Base-by-base conservation (phyloP, 1,140 invertebrate genomes). In the Tetranychus urticae region DNA sequence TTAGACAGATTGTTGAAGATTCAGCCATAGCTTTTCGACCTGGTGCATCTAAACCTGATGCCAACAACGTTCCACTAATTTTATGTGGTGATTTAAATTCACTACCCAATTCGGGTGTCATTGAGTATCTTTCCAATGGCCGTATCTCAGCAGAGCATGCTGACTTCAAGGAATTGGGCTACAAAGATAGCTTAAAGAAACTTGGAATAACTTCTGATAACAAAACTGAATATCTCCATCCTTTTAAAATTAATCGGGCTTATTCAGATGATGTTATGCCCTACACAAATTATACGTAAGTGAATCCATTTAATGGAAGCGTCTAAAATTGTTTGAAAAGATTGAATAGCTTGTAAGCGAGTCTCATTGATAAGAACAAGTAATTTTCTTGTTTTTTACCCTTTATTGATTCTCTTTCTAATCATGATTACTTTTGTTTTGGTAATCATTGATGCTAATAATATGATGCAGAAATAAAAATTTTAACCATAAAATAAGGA, bases 1-100 rank as follows among this genome's bases (percentile, higher is more conserved):
- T 82, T 12, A 71, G 74, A 34, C 66, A 77, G 54, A 88, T 90
- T 66, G 76, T 87, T 56, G 86, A 90, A 68, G 83, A 89, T 71
- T 82, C 83, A 48, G 69, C 69, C 46, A 67, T 68, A 7, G 69
- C 76, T 47, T 81, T 82, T 37, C 71, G 78, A 65, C 76, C 62
- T 37, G 56, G 64, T 61, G 75, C 76, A 23, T 77, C 80, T 67
- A 79, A 81, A 66, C 75, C 78, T 37, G 81, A 86, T 65, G 76
- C 81, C 63, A 85, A 83, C 68, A 82, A 81, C 69, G 88, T 97
- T 62, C 93, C 97, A 69, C 72, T 98, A 42, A 75, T 99, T 65
- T 78, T 99, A 33, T 97, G 93, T 74, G 94, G 93, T 36, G 96
- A 99, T 77, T 89, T 99, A 68, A 99, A 99, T 76, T 98, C 93